Evolutionary conservation across 1,140 invertebrate genomes (phyloP), one percentile per base, ranked within the genome.

Genomic region (Aplysia californica): DNA sequence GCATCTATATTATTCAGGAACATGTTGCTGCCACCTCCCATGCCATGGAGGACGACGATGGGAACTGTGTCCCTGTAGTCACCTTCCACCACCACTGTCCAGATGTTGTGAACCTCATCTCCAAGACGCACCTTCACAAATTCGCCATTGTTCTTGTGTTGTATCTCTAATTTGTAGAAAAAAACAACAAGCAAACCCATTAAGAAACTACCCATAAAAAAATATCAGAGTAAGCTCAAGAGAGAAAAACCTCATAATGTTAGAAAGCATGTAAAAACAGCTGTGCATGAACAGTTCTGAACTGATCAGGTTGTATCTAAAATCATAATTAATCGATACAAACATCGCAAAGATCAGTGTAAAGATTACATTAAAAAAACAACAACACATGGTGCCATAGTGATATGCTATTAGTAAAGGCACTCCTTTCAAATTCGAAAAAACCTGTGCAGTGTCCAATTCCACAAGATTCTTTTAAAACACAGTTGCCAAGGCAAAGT

Each of bases 1-100:
- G 4, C 41, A 55, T 75, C 72, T 20, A 75, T 66, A 35, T 75
- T 75, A 29, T 75, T 75, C 5, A 75, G 72, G n/a, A 75, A 75
- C 72, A 75, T 66, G 39, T 41, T 55, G 23, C 31, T 33, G 2
- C 72, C 72, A 50, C 72, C 72, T 23, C 72, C 72, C 38, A 75
- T 65, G 1, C 72, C 72, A 75, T 75, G 72, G 23, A 75, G 31
- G 35, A 75, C 55, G 55, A 75, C 72, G 1, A 75, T 31, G 36
- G 72, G 72, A 2, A 75, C 21, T 20, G 36, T 38, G 39, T 66
- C 61, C 2, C 15, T 6, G 4, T 38, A 4, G 29, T 64, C 38
- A 38, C 72, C 72, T 35, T 75, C 61, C 1, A 75, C 72, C 2
- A n/a, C 39, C 29, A 75, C 72, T 39, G 72, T 75, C 72, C 72